Conservation (phyloP, 2,113 vertebrate species). For the Thomomys bottae region DNA sequence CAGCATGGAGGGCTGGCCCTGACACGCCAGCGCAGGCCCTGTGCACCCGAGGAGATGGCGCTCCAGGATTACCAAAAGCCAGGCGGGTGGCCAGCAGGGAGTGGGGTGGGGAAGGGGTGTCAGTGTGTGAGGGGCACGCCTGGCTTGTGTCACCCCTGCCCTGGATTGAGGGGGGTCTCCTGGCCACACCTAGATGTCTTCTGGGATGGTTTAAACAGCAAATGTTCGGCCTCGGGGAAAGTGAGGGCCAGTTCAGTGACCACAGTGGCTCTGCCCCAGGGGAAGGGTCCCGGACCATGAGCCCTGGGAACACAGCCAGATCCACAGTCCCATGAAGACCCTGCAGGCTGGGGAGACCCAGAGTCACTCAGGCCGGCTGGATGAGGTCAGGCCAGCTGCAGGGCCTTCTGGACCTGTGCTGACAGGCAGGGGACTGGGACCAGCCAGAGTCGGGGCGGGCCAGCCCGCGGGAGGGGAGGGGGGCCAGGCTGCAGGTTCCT, state of each 20-base stretch:
- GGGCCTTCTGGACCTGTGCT: accelerated
- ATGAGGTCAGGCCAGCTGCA: no score
- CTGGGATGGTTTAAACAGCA: accelerated
- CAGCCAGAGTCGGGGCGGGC: not conserved
- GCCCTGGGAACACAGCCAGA: no score
- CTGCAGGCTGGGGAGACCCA: not conserved
- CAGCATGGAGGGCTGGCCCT: not conserved
- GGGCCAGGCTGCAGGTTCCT: not conserved
- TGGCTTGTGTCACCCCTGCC: not conserved
- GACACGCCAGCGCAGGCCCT: not conserved
- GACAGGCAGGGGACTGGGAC: not conserved
- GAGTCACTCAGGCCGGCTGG: not conserved
- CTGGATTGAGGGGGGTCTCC: not conserved
- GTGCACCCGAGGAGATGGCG: no score
- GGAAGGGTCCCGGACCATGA: no score
- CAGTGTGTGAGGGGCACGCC: not conserved
- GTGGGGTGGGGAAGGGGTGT: not conserved
- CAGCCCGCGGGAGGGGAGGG: no score
- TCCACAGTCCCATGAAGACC: not conserved
- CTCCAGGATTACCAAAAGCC: not conserved
- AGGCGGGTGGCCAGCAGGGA: not conserved
- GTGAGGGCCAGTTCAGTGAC: not conserved
- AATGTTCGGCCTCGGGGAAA: not conserved
- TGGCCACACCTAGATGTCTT: accelerated
- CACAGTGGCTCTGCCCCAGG: accelerated